Percentiles rank a stretch among this genome's conserved stretches.
Conservation (phyloP, 2,113 vertebrate species). For the Erythrocercus mccallii region DNA sequence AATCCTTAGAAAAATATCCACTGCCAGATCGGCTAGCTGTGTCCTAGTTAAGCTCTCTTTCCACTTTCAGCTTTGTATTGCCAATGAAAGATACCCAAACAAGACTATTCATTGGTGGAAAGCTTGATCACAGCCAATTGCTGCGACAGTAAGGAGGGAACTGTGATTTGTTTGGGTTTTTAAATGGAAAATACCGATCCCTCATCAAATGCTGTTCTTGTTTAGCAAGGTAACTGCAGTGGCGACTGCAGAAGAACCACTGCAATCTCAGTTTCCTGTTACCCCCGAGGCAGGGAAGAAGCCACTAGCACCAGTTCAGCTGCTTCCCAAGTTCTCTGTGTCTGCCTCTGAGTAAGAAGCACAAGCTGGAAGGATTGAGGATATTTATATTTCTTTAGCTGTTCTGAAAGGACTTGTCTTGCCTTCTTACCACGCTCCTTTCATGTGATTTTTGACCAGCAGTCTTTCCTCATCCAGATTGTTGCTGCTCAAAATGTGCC, state of each 20-base stretch:
- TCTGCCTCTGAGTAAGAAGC: background rate
- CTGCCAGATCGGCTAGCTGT: background rate
- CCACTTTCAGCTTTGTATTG: conserved; percentile 8
- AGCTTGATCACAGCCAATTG: background rate
- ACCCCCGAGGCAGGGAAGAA: background rate
- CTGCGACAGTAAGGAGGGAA: background rate
- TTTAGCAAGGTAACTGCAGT: background rate
- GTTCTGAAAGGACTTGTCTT: background rate
- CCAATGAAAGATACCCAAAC: background rate
- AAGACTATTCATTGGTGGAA: background rate
- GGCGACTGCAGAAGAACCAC: background rate
- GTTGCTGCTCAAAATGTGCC: background rate
- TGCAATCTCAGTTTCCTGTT: background rate
- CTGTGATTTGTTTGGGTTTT: background rate
- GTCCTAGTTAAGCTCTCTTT: conserved; percentile 20
- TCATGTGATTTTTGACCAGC: background rate
- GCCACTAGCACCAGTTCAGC: background rate
- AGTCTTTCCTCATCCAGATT: background rate
- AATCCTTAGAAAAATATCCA: conserved; percentile 42
- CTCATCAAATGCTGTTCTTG: background rate
- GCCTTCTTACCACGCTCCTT: background rate
- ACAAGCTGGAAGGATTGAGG: background rate
- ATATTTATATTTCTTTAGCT: conserved; percentile 22
- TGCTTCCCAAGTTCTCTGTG: background rate
- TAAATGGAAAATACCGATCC: background rate